Base-by-base conservation (phyloP, 2,888 invertebrate species). In the Xestia xanthographa region DNA sequence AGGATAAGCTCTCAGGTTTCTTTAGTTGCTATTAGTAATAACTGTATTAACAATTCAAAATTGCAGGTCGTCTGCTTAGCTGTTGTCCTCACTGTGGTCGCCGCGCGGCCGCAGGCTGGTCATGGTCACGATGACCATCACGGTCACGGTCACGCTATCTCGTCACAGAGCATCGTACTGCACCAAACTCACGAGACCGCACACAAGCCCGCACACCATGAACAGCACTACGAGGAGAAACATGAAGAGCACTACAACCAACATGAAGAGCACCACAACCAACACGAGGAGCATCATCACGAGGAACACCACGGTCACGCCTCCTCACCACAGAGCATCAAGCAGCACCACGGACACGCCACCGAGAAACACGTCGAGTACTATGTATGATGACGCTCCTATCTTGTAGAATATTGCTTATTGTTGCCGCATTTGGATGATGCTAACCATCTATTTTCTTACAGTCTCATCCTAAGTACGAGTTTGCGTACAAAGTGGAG, bases 401-500 rank as follows among this genome's bases (percentile, higher is more conserved):
- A 62, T 41, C 0, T 50, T 29, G 50, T 8, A 17, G 66, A 70
- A 53, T 72, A 14, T 29, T 20, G n/a, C 2, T 41, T n/a, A 8
- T 34, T 14, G 14, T 17, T n/a, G 5, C 2, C 1, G 0, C 14
- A 20, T 56, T 20, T 12, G 8, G 4, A 60, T 34, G 8, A 48
- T 38, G 9, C 41, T 72, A 65, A 75, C 29, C 12, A 20, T 67
- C 3, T 45, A 5, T 71, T 20, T 71, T 80, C 0, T 74, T 34
- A 60, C 20, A 91, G 91, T 83, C 95, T 48, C 94, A 95, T 79
- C 94, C 95, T 45, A 95, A 95, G 90, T 96, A 96, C 90, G 92
- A 94, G 88, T 95, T 94, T 88, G 94, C 95, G 86, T 95, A 96
- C 88, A 93, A 95, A 65, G 95, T 95, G 12, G 92, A 94, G 80